These are phyloP conservation scores for Venustaconcha ellipsiformis DNA, from an alignment of 1,140 invertebrate genomes.

Conservation along the genomic window DNA sequence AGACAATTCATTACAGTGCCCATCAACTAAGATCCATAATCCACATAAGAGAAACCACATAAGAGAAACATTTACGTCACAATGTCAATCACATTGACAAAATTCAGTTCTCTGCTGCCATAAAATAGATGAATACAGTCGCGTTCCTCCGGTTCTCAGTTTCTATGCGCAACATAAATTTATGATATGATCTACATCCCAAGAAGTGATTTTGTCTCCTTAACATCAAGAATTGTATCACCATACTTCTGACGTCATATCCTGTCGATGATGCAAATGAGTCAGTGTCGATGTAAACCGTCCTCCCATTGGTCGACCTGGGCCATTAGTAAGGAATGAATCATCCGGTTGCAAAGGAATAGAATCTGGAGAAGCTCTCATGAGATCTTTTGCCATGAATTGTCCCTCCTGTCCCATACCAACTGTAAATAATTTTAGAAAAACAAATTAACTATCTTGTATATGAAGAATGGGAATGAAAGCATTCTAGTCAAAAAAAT, in stretches of 20 bases:
- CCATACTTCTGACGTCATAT: slow-evolving; percentile 36
- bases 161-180: too few relatives aligned
- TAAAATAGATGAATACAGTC: too few relatives aligned
- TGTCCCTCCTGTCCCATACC: slow-evolving; percentile 26
- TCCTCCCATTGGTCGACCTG: slow-evolving; percentile 22
- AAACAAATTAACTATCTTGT: neutral
- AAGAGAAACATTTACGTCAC: too few relatives aligned
- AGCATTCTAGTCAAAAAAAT: neutral
- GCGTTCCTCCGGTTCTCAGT: too few relatives aligned
- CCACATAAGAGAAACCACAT: too few relatives aligned
- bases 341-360: slow-evolving; percentile 29
- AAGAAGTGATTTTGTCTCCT: too few relatives aligned
- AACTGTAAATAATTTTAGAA: slow-evolving; percentile 1
- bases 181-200: too few relatives aligned
- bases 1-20: too few relatives aligned
- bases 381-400: slow-evolving; percentile 22
- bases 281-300: slow-evolving; percentile 14
- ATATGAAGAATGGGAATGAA: neutral
- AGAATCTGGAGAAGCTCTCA: slow-evolving; percentile 23
- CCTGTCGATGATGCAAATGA: slow-evolving; percentile 18
- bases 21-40: too few relatives aligned
- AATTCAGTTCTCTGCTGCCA: too few relatives aligned
- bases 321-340: slow-evolving; percentile 17
- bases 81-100: too few relatives aligned
- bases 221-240: slow-evolving; percentile 1